phyloP scores from a whole-genome alignment of 2,113 vertebrate genomes.

The Setophaga kirtlandii region DNA sequence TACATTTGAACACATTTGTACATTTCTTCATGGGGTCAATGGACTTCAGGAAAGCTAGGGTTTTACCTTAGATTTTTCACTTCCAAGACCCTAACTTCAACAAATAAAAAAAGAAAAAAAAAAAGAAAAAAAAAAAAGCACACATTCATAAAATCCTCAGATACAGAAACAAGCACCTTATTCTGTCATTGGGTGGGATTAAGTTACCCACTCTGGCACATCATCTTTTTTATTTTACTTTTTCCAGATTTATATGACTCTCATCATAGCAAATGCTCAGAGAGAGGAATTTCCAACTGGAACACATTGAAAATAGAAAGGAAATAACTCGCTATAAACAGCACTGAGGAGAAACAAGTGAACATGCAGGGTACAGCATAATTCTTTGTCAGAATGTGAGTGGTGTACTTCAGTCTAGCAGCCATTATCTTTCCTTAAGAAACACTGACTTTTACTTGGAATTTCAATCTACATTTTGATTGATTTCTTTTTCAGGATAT shows the following conservation, averaged over 20 bases:
- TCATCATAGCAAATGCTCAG: slow-evolving; percentile 7
- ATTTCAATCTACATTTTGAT: slow-evolving; percentile 38
- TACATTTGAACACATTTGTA: not conserved
- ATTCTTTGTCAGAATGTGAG: not conserved
- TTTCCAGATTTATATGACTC: slow-evolving; percentile 36
- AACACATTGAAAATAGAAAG: slow-evolving; percentile 43
- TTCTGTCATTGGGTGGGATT: slow-evolving; percentile 23
- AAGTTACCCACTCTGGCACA: slow-evolving; percentile 22
- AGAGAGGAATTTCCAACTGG: slow-evolving; percentile 48
- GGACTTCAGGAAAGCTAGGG: not conserved
- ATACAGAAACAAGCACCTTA: slow-evolving; percentile 36
- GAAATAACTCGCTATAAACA: slow-evolving; percentile 53
- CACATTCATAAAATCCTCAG: slow-evolving; percentile 36
- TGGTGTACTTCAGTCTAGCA: not conserved
- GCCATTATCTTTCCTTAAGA: not conserved
- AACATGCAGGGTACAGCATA: not conserved
- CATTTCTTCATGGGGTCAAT: not conserved
- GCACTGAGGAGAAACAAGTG: slow-evolving; percentile 12
- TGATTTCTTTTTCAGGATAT: slow-evolving; percentile 9
- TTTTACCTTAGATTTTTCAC: not conserved
- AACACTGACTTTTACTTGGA: not conserved
- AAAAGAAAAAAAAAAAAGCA: not conserved
- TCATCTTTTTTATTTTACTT: not conserved
- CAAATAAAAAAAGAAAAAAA: not conserved
- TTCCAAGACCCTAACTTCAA: not conserved